A percentile compares a stretch with the other conserved stretches of the same genome.
Evolutionary conservation across 2,888 invertebrate species (phyloP).

Genomic region (Netelia melanura): DNA sequence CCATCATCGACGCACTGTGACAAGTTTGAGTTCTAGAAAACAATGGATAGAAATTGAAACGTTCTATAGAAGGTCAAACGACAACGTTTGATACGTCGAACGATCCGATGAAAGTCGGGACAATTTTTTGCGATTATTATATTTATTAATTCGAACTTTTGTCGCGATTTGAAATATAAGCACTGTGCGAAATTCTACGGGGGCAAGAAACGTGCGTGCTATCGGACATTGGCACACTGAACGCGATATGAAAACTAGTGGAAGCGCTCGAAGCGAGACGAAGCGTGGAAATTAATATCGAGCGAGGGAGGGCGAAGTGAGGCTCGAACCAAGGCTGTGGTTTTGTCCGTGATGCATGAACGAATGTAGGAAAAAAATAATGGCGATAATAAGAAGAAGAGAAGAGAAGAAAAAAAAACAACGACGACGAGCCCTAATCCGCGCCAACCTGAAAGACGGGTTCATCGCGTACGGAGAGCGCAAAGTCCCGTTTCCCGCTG

Average conservation of each 20-base stretch:
- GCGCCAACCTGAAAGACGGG: slow-evolving; percentile 71
- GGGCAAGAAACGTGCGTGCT: not conserved
- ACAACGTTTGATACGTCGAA: not conserved
- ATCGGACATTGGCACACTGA: not conserved
- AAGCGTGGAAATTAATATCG: too few species aligned
- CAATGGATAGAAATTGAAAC: slow-evolving; percentile 19
- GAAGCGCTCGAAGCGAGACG: too few species aligned
- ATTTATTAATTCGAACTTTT: too few species aligned
- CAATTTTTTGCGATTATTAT: too few species aligned
- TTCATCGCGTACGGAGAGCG: slow-evolving; percentile 61
- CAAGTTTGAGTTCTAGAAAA: slow-evolving; percentile 30
- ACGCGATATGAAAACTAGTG: too few species aligned
- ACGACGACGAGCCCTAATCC: slow-evolving; percentile 66
- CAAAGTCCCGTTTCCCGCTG: slow-evolving; percentile 65
- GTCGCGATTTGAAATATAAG: not conserved
- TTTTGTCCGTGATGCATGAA: too few species aligned
- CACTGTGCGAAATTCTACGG: not conserved
- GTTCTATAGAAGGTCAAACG: slow-evolving; percentile 32
- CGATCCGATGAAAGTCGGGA: too few species aligned
- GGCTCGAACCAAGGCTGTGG: too few species aligned
- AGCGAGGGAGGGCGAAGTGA: too few species aligned
- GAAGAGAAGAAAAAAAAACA: not conserved
- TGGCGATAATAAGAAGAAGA: too few species aligned
- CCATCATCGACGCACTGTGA: slow-evolving; percentile 19
- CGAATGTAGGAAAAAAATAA: too few species aligned